A percentile compares a stretch with the other conserved stretches of the same genome.
These are phyloP conservation scores for Salvelinus namaycush DNA, from an alignment of 2,113 vertebrate genomes.

Conservation along the genomic window DNA sequence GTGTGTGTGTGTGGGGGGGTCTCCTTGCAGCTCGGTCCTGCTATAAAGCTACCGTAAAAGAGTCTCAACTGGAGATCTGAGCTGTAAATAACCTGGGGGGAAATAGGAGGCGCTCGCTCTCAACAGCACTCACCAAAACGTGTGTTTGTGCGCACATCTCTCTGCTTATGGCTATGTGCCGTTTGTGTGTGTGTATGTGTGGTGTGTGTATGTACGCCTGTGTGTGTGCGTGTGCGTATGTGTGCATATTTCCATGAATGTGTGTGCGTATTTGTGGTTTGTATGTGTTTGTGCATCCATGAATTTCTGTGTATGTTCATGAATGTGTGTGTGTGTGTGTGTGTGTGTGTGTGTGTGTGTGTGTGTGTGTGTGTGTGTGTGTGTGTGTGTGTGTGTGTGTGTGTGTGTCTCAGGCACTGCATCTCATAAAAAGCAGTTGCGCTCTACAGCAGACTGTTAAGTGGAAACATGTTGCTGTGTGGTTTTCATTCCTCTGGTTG, in stretches of 20 bases:
- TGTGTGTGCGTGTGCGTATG: not conserved
- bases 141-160: not conserved
- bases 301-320: too few relatives aligned
- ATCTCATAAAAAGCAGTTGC: not conserved
- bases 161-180: not conserved
- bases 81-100: not conserved
- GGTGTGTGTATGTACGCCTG: not conserved
- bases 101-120: not conserved
- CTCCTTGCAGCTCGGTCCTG: not conserved
- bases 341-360: constrained; percentile 1
- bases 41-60: not conserved
- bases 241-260: too few relatives aligned
- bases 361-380: not conserved
- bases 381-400: not conserved
- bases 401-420: not conserved
- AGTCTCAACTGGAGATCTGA: not conserved
- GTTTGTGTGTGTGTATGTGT: not conserved
- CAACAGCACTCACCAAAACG: not conserved
- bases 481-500: constrained; percentile 6
- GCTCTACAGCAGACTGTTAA: not conserved
- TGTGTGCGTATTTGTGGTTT: too few relatives aligned
- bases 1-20: not conserved
- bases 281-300: too few relatives aligned
- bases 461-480: constrained; percentile 11
- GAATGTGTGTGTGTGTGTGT: not conserved